Evolutionary conservation across 2,888 invertebrate genomes (phyloP), one percentile per base, ranked within the genome.

Genomic region (Theodoxus fluviatilis): DNA sequence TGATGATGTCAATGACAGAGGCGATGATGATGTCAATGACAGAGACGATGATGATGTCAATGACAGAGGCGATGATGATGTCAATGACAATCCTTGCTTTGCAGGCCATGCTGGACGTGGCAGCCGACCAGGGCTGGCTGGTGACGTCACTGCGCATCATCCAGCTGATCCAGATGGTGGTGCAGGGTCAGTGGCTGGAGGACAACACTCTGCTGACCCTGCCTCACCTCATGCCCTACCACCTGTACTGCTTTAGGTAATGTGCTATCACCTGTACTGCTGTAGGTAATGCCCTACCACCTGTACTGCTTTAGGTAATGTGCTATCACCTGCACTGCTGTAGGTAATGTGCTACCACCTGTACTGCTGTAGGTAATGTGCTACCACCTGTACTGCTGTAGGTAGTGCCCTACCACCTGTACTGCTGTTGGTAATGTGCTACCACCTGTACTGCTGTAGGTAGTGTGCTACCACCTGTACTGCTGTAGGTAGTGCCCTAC

Each of bases 31-130:
- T 43, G 9, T 43, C 43, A 12, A 12, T 43, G 15, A 7, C 7
- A 43, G 43, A 43, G 43, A 43, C 18, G 43, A 43, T 43, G 43
- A 12, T 43, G 43, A 43, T 43, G 43, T 43, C 18, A 15, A 43
- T 43, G 43, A 12, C 9, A 43, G 9, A 43, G 43, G 43, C 18
- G 9, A 43, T 52, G 52, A 9, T 52, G 52, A 43, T 43, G 43
- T 43, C 18, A 43, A 7, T 12, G 43, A 43, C 43, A 7, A 43
- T 43, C 18, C 18, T 52, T 6, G 52, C n/a, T 18, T 6, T 88
- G 22, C 88, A 97, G 94, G 97, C 98, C 28, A 96, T 98, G 94
- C 93, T 98, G 80, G 99, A 98, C 88, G 92, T 95, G 15, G 91
- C 93, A 57, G 94, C 96, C 0, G 94, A 96, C 85, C 91, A 92